A percentile compares a stretch with the other conserved stretches of the same genome.
Conservation (phyloP, 2,113 vertebrate genomes). For the Leptocoma aspasia region DNA sequence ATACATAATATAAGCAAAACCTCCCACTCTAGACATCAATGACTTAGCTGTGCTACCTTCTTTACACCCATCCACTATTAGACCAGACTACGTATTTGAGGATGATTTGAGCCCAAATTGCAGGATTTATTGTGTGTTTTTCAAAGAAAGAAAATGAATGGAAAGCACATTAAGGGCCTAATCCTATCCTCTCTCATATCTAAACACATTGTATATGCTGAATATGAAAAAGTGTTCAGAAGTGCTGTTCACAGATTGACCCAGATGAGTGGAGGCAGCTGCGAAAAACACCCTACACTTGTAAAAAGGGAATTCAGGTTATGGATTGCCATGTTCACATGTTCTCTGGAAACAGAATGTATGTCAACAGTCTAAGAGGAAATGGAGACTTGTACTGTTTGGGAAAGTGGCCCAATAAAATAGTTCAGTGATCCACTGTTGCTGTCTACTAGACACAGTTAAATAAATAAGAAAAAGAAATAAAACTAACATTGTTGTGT, state of each 20-base stretch:
- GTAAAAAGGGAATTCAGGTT: neutral
- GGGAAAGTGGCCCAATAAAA: neutral
- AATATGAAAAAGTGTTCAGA: neutral
- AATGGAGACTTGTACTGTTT: neutral
- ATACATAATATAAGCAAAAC: neutral
- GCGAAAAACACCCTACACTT: neutral
- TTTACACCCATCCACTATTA: neutral
- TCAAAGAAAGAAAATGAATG: neutral
- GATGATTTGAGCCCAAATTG: neutral
- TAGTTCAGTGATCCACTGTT: neutral
- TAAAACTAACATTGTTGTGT: neutral
- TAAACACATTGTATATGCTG: neutral
- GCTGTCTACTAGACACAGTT: neutral
- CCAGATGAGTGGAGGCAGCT: neutral
- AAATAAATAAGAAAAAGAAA: neutral
- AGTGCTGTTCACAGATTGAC: neutral
- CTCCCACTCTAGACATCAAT: neutral
- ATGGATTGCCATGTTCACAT: neutral
- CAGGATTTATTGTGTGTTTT: neutral
- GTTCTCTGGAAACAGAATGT: neutral
- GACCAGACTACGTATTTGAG: neutral
- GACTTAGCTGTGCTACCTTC: neutral
- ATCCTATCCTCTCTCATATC: neutral
- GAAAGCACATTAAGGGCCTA: neutral
- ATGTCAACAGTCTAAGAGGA: neutral